phyloP scores from a whole-genome alignment of 1,140 invertebrate genomes.

The Luehdorfia chinensis region DNA sequence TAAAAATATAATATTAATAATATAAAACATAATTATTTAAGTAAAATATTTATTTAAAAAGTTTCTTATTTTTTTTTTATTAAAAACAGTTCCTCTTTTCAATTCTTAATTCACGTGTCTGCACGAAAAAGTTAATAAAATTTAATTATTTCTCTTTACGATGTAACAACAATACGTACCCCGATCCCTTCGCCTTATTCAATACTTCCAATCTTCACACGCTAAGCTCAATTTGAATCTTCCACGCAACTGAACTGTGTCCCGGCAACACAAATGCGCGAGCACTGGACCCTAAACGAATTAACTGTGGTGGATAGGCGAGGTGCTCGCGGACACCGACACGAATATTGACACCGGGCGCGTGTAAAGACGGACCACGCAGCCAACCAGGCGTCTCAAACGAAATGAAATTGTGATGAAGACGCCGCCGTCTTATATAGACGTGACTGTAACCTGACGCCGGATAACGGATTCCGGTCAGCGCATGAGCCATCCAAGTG shows the following conservation, averaged over 20 bases:
- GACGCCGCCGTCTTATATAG: conserved; percentile 73
- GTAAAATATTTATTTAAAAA: too few species aligned
- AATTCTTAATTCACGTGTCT: too few species aligned
- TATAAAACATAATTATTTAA: too few species aligned
- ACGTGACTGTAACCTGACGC: conserved; percentile 74
- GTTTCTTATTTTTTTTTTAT: too few species aligned
- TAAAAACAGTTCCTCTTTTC: too few species aligned
- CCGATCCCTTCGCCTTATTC: neutral
- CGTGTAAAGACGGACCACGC: conserved; percentile 47
- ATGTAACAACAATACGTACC: conserved; percentile 15
- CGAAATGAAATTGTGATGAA: conserved; percentile 75
- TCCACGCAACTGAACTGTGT: conserved; percentile 60
- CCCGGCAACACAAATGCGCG: conserved; percentile 39
- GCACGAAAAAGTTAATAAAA: too few species aligned
- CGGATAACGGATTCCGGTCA: conserved; percentile 67
- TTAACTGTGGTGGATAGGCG: conserved; percentile 28
- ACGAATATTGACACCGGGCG: conserved; percentile 36
- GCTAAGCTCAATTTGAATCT: conserved; percentile 32
- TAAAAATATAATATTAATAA: too few species aligned
- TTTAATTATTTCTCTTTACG: too few species aligned
- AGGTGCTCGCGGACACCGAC: conserved; percentile 36
- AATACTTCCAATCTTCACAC: conserved; percentile 31
- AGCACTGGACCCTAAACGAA: conserved; percentile 49
- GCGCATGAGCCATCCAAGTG: conserved; percentile 34
- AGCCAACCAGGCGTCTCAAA: conserved; percentile 58